These are phyloP conservation scores for Trissolcus japonicus DNA, from an alignment of 2,888 invertebrate genomes.

Conservation along the genomic window DNA sequence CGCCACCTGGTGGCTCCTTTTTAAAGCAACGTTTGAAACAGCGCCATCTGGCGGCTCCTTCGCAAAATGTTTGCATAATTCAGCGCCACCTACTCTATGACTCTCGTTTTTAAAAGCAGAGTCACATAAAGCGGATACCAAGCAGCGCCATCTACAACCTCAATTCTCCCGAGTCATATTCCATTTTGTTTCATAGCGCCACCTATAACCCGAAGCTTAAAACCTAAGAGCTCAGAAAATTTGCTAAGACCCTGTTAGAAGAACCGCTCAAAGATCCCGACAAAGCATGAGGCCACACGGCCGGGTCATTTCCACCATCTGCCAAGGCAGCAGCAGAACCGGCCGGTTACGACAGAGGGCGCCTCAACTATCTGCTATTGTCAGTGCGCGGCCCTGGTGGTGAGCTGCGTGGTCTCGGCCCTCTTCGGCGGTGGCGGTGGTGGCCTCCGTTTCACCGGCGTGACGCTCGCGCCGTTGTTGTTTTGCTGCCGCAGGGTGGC, in stretches of 20 bases:
- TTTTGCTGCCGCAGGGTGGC: slow-evolving; percentile 68
- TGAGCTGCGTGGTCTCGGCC: slow-evolving; percentile 90
- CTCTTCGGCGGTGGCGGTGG: slow-evolving; percentile 94
- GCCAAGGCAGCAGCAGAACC: slow-evolving; percentile 71
- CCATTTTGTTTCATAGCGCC: not conserved
- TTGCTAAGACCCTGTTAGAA: no score
- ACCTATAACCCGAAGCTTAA: not conserved
- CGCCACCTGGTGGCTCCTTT: not conserved
- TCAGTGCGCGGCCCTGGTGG: slow-evolving; percentile 78
- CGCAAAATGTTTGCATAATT: not conserved
- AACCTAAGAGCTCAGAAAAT: no score
- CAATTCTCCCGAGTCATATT: no score
- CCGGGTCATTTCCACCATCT: slow-evolving; percentile 70
- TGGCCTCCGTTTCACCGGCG: slow-evolving; percentile 82
- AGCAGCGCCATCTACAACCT: not conserved
- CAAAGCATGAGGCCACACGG: slow-evolving; percentile 6
- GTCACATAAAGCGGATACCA: not conserved
- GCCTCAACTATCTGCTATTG: slow-evolving; percentile 73
- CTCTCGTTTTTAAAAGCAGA: no score
- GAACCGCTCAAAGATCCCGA: slow-evolving; percentile 3
- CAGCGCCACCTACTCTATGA: not conserved
- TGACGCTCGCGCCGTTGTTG: slow-evolving; percentile 70
- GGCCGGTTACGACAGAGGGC: slow-evolving; percentile 70
- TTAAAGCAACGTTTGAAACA: no score
- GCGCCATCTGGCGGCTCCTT: not conserved